Conservation (phyloP, 2,797 vertebrate species). For the Allobates femoralis region DNA sequence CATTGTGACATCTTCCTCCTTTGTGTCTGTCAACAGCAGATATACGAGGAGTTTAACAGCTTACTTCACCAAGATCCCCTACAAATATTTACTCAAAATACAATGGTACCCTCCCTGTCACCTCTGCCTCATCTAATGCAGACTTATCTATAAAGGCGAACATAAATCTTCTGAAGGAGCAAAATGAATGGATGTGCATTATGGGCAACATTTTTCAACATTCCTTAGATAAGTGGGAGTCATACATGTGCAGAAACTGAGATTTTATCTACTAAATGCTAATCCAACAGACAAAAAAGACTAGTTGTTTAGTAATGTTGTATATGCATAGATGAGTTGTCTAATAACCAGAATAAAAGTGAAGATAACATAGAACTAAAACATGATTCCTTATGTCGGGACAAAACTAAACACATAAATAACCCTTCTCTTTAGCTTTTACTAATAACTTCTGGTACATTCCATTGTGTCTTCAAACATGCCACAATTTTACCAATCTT, state of each 20-base stretch:
- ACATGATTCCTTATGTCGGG: too few relatives aligned
- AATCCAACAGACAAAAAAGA: too few relatives aligned
- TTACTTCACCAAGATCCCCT: constrained; percentile 15
- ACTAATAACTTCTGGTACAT: too few relatives aligned
- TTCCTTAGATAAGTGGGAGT: neutral
- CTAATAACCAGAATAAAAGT: too few relatives aligned
- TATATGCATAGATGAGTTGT: too few relatives aligned
- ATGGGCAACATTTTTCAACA: neutral
- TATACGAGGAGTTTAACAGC: neutral
- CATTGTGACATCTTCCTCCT: neutral
- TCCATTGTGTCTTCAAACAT: too few relatives aligned
- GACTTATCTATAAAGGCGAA: neutral
- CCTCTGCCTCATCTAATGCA: neutral
- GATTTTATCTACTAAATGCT: too few relatives aligned
- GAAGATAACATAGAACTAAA: too few relatives aligned
- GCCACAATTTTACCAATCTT: too few relatives aligned
- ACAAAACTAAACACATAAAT: too few relatives aligned
- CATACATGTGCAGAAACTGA: neutral
- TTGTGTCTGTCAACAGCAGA: constrained; percentile 16
- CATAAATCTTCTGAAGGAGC: neutral
- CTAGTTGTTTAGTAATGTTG: too few relatives aligned
- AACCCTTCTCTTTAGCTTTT: too few relatives aligned
- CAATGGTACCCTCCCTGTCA: neutral
- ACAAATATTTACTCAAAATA: constrained; percentile 34
- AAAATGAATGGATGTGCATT: neutral